Conservation (phyloP, 2,113 vertebrate species). For the Circaetus cinerascens region DNA sequence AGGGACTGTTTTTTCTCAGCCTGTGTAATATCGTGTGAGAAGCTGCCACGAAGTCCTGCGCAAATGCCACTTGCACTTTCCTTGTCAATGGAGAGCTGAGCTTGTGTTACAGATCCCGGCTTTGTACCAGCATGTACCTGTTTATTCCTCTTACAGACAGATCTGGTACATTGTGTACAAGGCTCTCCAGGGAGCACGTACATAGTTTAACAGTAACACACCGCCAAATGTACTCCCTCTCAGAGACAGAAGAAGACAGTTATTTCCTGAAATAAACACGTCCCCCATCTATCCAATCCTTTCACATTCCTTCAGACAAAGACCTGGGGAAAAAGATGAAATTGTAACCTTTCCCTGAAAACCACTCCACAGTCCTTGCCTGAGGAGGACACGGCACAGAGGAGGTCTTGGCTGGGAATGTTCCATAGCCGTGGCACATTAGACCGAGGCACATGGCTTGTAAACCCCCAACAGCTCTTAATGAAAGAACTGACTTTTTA, state of each 20-base stretch:
- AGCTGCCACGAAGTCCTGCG: background rate
- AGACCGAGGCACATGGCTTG: background rate
- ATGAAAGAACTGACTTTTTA: background rate
- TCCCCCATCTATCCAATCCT: background rate
- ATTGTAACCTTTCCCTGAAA: background rate
- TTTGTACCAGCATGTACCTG: background rate
- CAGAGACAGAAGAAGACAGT: background rate
- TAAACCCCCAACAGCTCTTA: background rate
- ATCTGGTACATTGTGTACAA: background rate
- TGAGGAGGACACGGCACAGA: background rate
- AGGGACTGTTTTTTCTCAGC: background rate
- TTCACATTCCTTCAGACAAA: background rate
- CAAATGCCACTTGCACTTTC: background rate
- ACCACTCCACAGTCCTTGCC: background rate
- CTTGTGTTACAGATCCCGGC: background rate
- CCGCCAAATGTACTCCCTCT: background rate
- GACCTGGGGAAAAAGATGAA: background rate
- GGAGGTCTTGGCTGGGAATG: background rate
- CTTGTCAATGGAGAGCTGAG: background rate
- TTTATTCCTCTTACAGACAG: background rate
- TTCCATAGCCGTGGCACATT: accelerated
- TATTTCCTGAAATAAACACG: background rate
- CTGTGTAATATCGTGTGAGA: background rate
- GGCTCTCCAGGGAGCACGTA: background rate
- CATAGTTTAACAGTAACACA: background rate